phyloP scores from a whole-genome alignment of 2,113 vertebrate genomes.

The Oncorhynchus keta region DNA sequence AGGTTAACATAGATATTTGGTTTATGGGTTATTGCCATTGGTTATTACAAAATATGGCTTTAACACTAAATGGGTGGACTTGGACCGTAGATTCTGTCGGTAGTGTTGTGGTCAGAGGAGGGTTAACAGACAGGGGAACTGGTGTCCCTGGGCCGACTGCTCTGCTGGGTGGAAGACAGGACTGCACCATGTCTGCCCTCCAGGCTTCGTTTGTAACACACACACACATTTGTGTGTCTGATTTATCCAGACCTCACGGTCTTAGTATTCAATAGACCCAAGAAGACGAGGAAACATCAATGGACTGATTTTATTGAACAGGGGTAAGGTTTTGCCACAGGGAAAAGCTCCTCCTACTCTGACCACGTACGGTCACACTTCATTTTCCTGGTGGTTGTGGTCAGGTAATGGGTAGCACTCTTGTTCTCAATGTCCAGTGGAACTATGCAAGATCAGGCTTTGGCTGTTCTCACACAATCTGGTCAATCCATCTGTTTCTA shows the following conservation, averaged over 20 bases:
- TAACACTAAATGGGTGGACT: background rate
- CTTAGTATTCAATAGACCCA: background rate
- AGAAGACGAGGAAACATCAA: background rate
- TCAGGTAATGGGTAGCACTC: slow-evolving; percentile 63
- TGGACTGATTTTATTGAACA: background rate
- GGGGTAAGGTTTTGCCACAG: slow-evolving; percentile 64
- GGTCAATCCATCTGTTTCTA: slow-evolving; percentile 73
- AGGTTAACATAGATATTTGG: background rate
- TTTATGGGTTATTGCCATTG: too few relatives aligned
- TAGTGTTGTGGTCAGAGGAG: background rate
- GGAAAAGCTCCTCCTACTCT: slow-evolving; percentile 72
- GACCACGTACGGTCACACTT: slow-evolving; percentile 74
- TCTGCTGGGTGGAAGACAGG: too few relatives aligned
- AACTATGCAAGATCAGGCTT: slow-evolving; percentile 56
- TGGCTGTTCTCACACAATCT: slow-evolving; percentile 74
- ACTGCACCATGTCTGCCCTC: background rate
- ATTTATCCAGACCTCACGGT: background rate
- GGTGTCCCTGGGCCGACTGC: too few relatives aligned
- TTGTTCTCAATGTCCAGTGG: slow-evolving; percentile 37
- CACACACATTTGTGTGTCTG: background rate
- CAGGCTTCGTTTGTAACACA: background rate
- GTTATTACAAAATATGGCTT: too few relatives aligned
- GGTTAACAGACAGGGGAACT: background rate
- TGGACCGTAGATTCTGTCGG: background rate
- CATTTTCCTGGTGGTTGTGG: slow-evolving; percentile 69